Evolutionary conservation across 2,113 vertebrate species (phyloP), one percentile per base, ranked within the genome.

Genomic region (Bufo bufo): DNA sequence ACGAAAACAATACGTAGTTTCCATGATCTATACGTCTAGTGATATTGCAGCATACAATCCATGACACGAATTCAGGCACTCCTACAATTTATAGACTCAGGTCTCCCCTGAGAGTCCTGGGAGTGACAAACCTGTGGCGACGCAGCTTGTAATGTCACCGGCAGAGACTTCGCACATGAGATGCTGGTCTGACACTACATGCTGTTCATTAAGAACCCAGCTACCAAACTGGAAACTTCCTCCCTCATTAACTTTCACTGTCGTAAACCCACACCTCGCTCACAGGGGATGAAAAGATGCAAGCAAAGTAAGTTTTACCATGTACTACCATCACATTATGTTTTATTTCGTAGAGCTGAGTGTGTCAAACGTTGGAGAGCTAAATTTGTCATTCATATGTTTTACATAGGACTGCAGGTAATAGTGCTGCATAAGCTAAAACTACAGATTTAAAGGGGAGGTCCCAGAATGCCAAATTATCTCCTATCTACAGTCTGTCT

Each of bases 61-160:
- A 45, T 85, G 56, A 85, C 72, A 77, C 84, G 50, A 77, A 20
- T 72, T 85, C 83, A 85, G 23, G 19, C 54, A 85, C 84, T 77
- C 72, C 84, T 59, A 85, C 84, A 74, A 49, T 50, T 8, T 14
- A 45, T 11, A 20, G 16, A 17, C 47, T 61, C 78, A 81, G 80
- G 59, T 72, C 63, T 71, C 65, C 58, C 66, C 65, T 56, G 7
- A 71, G 47, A 54, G 4, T 20, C 33, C 66, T 84, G 66, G 69
- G 66, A 59, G 23, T 47, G 4, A 65, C 58, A 77, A 72, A 72
- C 45, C 52, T 82, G 58, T 47, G 52, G 58, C 19, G 4, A 33
- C 20, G 11, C 14, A 6, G 33, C 66, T 20, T 17, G 45, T 50
- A 52, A 20, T 50, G 61, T 66, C 20, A 49, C 45, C 9, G 66